Evolutionary conservation across 1,140 invertebrate genomes (phyloP), one percentile per base, ranked within the genome.

Genomic region (Melipona quadrifasciata): DNA sequence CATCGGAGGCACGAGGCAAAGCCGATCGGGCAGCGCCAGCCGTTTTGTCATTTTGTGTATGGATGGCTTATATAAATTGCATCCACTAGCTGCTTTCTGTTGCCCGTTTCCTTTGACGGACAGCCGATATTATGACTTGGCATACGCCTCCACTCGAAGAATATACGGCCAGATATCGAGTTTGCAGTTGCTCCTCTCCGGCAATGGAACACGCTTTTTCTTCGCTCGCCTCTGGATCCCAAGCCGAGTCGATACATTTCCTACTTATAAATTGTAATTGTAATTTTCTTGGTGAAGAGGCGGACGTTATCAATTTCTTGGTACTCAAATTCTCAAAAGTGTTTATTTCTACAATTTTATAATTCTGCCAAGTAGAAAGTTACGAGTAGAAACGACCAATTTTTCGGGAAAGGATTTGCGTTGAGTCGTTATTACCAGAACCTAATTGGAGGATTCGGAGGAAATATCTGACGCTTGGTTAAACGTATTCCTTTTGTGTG

Each of bases 41-140:
- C 47, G 21, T 74, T 81, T 81, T 65, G 71, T 65, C 57, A 74
- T 74, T 74, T 82, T 65, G 2, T 34, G 11, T 55, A 71, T 11
- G 31, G 11, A 8, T 14, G 21, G 71, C 34, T 74, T 74, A 82
- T 31, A 65, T 81, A 73, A 81, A 81, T 74, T 65, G 55, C 55
- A 74, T 71, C 17, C 16, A 34, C 0, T 10, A 19, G 19, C 34
- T 58, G 55, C 67, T 57, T 70, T 80, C 68, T 73, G 70, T 80
- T 72, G 77, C 65, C 31, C 16, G 67, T 47, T 55, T 72, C 68
- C 68, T 72, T 82, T 65, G 80, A 74, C 34, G 65, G 80, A 39
- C 80, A 82, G 53, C 24, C 80, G 80, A 81, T 81, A 64, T 64
- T 61, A 73, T 64, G 34, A 11, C 21, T 64, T 64, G 39, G 24